Evolutionary conservation across 2,888 invertebrate genomes (phyloP), one percentile per base, ranked within the genome.

Genomic region (Microplitis manilae): DNA sequence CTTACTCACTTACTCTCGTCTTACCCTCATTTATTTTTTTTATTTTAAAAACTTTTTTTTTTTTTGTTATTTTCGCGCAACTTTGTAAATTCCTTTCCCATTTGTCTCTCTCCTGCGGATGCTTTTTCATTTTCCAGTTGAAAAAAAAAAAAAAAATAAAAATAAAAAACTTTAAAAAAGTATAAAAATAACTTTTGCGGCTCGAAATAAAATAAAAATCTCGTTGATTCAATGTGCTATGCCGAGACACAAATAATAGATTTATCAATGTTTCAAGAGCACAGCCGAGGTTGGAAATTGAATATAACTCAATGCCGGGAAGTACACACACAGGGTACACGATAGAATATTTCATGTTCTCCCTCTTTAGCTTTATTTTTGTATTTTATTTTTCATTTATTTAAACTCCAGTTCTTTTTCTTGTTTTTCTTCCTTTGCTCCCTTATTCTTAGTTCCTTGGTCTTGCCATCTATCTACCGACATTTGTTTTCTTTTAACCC

Each of bases 201-300:
- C 13, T 39, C 39, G 41, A 20, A 30, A 15, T 30, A 13, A 39
- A 40, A 15, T 30, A 61, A 41, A 41, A 68, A 67, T 41, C 65
- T 68, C 17, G 39, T 61, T 40, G 68, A 62, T 20, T 60, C 50
- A 60, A 75, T 75, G 68, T 69, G n/a, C 41, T 20, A 17, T 41
- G 41, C 74, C 41, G 50, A 62, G 74, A 75, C 60, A 70, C 71
- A 71, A 70, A 77, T 75, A 71, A 77, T 71, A 75, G 71, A 77
- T 77, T 74, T 75, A 77, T 77, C 77, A 77, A 74, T 71, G 61
- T 61, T 75, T 74, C 77, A 77, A 77, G 71, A 74, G 74, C 73
- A 77, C 30, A 41, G 59, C 70, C 70, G 70, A 70, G 74, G 39
- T 70, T 71, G 67, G 20, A 74, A 59, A 70, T 68, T 73, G 71